These are phyloP conservation scores for Serranus cabrilla DNA, from an alignment of 2,797 vertebrate species.

Conservation along the genomic window DNA sequence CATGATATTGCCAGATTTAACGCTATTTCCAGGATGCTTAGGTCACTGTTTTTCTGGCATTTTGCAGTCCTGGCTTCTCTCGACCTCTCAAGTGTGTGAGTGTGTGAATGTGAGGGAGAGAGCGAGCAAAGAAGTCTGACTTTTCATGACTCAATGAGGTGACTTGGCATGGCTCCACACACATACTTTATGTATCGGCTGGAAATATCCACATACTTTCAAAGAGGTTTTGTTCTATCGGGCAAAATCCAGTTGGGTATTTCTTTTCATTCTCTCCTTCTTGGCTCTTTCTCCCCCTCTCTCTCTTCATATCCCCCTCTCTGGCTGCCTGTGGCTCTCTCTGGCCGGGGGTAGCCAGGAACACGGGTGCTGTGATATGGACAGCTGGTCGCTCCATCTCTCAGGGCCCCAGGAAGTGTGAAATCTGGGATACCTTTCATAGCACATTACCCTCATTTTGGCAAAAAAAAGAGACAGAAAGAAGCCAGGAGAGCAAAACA, in stretches of 20 bases:
- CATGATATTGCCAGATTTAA: conserved; percentile 77
- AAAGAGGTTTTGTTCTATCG: conserved; percentile 34
- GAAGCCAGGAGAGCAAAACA: conserved; percentile 71
- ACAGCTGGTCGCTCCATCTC: conserved; percentile 87
- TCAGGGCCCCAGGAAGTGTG: conserved; percentile 84
- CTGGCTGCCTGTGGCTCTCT: conserved; percentile 72
- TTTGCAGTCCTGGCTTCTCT: conserved; percentile 63
- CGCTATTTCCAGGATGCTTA: conserved; percentile 63
- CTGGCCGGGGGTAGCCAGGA: conserved; percentile 82
- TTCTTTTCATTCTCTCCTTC: conserved; percentile 26
- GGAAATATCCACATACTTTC: conserved; percentile 10
- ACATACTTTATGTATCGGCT: neutral
- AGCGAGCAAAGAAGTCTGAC: conserved; percentile 22
- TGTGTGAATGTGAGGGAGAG: conserved; percentile 11
- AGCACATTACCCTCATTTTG: conserved; percentile 86
- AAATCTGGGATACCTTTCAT: conserved; percentile 88
- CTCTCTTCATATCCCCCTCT: conserved; percentile 50
- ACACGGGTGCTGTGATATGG: conserved; percentile 86
- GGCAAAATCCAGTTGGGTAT: conserved; percentile 64
- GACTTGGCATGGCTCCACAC: conserved; percentile 25
- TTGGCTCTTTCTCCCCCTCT: conserved; percentile 30
- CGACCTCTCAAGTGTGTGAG: conserved; percentile 32
- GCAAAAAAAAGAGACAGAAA: conserved; percentile 63
- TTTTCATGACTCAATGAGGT: conserved; percentile 34
- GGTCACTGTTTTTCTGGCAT: conserved; percentile 65